A percentile compares a stretch with the other conserved stretches of the same genome.
These are phyloP conservation scores for Zoanthus gigantus DNA, from an alignment of 92 coral and sea anemone genomes.

Conservation along the genomic window DNA sequence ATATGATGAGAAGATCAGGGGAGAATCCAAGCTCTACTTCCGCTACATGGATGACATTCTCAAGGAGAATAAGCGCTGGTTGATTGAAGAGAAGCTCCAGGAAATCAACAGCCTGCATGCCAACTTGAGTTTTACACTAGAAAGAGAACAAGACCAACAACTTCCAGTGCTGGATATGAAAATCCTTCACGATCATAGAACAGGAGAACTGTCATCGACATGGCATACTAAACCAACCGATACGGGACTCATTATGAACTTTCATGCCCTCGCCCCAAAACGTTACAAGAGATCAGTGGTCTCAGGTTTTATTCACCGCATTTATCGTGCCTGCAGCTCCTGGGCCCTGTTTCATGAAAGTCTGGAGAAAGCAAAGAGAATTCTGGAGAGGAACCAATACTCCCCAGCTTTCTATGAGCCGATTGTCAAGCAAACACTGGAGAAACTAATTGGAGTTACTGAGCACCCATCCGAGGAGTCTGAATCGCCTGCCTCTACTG, in stretches of 20 bases:
- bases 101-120: slow-evolving; percentile 2
- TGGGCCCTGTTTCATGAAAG: no score
- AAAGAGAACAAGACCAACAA: slow-evolving; percentile 24
- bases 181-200: slow-evolving; percentile 20
- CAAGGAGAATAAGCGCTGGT: not conserved
- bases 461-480: slow-evolving; percentile 3
- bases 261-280: slow-evolving; percentile 29
- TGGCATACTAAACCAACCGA: slow-evolving; percentile 28
- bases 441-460: slow-evolving; percentile 6
- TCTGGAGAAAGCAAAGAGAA: no score
- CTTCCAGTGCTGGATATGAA: not conserved
- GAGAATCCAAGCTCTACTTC: not conserved
- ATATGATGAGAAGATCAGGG: slow-evolving; percentile 3
- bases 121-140: slow-evolving; percentile 23
- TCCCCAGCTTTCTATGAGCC: slow-evolving; percentile 6
- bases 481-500: no score
- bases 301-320: slow-evolving; percentile 27
- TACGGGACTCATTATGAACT: slow-evolving; percentile 28
- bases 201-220: slow-evolving; percentile 29
- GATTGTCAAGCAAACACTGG: slow-evolving; percentile 9
- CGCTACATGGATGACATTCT: slow-evolving; percentile 6
- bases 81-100: not conserved
- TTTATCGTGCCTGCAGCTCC: not conserved
- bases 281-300: slow-evolving; percentile 28
- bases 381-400: not conserved